phyloP scores from a whole-genome alignment of 2,888 invertebrate genomes.

The Polyploca ridens region DNA sequence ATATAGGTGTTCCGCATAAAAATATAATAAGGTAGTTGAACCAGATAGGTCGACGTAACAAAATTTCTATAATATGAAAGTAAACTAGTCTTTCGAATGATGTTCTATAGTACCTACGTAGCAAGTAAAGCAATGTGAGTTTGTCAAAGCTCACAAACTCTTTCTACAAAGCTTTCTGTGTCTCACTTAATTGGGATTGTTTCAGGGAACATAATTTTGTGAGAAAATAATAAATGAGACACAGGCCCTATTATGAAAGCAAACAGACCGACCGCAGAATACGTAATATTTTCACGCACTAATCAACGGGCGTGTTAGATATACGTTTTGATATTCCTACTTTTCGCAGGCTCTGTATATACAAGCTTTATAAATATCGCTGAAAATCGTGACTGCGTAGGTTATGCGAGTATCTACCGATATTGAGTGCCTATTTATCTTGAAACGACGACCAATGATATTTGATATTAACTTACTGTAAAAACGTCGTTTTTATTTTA shows the following conservation, averaged over 20 bases:
- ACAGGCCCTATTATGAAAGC: slow-evolving; percentile 23
- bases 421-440: not conserved
- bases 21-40: not conserved
- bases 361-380: not conserved
- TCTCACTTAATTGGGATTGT: slow-evolving; percentile 26
- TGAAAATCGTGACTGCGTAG: slow-evolving; percentile 1
- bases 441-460: too few relatives aligned
- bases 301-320: slow-evolving; percentile 19
- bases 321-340: slow-evolving; percentile 7
- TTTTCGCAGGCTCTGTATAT: slow-evolving; percentile 3
- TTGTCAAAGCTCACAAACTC: not conserved
- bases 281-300: slow-evolving; percentile 22
- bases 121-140: not conserved
- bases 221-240: slow-evolving; percentile 24
- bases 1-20: not conserved
- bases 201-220: slow-evolving; percentile 16
- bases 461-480: too few relatives aligned
- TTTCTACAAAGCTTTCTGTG: slow-evolving; percentile 16
- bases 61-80: not conserved
- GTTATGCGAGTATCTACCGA: not conserved
- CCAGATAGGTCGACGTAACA: not conserved
- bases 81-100: not conserved
- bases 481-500: too few relatives aligned
- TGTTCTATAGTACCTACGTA: not conserved
- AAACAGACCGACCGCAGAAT: slow-evolving; percentile 25